Evolutionary conservation across 2,797 vertebrate species (phyloP), one percentile per base, ranked within the genome.

Genomic region (Synanceia verrucosa): DNA sequence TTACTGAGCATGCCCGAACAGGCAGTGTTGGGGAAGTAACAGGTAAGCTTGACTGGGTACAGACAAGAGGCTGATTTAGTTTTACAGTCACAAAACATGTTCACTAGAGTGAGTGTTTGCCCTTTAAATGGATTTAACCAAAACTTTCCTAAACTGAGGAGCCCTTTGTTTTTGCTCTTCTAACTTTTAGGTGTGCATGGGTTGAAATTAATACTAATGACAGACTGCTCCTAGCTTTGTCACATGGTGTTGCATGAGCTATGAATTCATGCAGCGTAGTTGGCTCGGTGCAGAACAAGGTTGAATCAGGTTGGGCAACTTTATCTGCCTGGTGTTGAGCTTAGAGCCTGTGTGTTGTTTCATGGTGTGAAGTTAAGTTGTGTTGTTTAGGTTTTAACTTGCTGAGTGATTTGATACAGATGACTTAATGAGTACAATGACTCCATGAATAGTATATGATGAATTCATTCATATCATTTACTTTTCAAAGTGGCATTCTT

Each of bases 1-100:
- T 58, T 28, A 66, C 62, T 55, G 53, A 86, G 84, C 91, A 33
- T 84, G 91, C 34, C 83, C 44, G 0, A 55, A 84, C 89, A 83
- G 39, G 85, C 61, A 50, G 33, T 11, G 70, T 43, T 55, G 7
- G 55, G 19, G 58, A 37, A 65, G 68, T 48, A 58, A 44, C 33
- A 26, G 37, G 29, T 28, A 43, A 66, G 53, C 33, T 13, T 12
- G 24, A 43, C 31, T 53, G 52, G 21, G 59, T 66, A 24, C 43
- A 58, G 12, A 47, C 52, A 10, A 53, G 31, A 73, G 19, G 19
- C 72, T 14, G 19, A 31, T 28, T 55, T 53, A 28, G 55, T 65
- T 64, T 58, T 6, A 47, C 13, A 57, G 7, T 28, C 23, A 47
- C 9, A 50, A 51, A 18, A 28, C 16, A 11, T 50, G n/a, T 24